phyloP scores from a whole-genome alignment of 2,113 vertebrate genomes.

The Aythya baeri region DNA sequence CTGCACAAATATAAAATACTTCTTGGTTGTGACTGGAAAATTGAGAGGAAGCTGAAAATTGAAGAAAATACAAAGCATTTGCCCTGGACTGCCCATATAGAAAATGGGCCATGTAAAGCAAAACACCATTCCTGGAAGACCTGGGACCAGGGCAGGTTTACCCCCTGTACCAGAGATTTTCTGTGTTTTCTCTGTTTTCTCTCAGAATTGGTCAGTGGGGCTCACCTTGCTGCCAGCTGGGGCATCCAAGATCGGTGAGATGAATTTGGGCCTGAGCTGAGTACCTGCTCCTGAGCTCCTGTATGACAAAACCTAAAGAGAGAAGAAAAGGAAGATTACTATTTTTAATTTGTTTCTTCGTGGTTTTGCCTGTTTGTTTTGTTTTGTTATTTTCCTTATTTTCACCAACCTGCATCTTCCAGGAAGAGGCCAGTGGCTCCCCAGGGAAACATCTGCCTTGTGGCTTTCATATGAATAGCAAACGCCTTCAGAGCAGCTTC shows the following conservation, averaged over 20 bases:
- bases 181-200: background rate
- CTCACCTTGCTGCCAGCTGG: rapidly evolving
- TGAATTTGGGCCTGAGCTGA: background rate
- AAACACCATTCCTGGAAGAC: background rate
- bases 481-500: background rate
- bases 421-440: background rate
- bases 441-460: background rate
- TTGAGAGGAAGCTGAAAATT: background rate
- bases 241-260: background rate
- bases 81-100: rapidly evolving
- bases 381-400: background rate
- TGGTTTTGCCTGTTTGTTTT: background rate
- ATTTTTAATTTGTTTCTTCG: background rate
- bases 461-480: background rate
- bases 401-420: rapidly evolving
- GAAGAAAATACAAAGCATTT: background rate
- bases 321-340: background rate
- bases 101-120: background rate
- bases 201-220: too few relatives aligned
- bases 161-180: background rate
- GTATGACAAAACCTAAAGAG: background rate
- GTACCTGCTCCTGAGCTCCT: background rate
- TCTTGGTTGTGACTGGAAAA: background rate
- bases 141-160: background rate
- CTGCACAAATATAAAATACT: rapidly evolving